A percentile compares a stretch with the other conserved stretches of the same genome.
phyloP scores from a whole-genome alignment of 2,797 vertebrate species.

The Triplophysa yarkandensis region DNA sequence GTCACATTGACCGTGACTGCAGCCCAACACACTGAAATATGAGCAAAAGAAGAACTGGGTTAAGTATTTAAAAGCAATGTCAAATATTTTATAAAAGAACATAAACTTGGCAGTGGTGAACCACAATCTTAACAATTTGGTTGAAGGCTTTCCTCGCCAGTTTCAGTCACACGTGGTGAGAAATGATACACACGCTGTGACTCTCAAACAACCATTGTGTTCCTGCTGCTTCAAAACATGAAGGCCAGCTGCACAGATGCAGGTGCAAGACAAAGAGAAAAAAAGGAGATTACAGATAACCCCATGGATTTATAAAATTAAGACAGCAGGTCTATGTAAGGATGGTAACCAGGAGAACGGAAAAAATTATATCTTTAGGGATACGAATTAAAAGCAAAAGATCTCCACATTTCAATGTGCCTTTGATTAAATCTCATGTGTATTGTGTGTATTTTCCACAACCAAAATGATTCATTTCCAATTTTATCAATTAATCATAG shows the following conservation, averaged over 20 bases:
- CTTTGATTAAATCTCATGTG: too few species aligned
- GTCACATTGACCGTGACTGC: slow-evolving; percentile 64
- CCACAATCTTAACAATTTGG: slow-evolving; percentile 7
- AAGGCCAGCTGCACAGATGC: slow-evolving; percentile 44
- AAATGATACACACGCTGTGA: slow-evolving; percentile 45
- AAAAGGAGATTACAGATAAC: slow-evolving; percentile 10
- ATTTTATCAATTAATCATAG: too few species aligned
- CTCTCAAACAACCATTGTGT: slow-evolving; percentile 42
- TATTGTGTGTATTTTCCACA: too few species aligned
- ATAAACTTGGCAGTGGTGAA: background rate
- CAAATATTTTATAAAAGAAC: background rate
- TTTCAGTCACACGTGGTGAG: slow-evolving; percentile 6
- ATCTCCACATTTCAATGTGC: too few species aligned
- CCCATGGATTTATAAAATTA: slow-evolving; percentile 32
- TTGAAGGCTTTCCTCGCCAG: slow-evolving; percentile 6
- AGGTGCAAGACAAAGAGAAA: slow-evolving; percentile 24
- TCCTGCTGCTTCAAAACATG: slow-evolving; percentile 27
- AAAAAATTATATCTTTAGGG: too few species aligned
- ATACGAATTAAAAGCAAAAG: too few species aligned
- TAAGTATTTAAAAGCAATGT: background rate
- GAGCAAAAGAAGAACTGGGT: slow-evolving; percentile 6
- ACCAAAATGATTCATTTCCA: too few species aligned
- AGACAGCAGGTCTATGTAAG: slow-evolving; percentile 10
- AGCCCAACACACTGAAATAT: slow-evolving; percentile 68
- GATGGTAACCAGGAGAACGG: background rate